A percentile compares a stretch with the other conserved stretches of the same genome.
These are phyloP conservation scores for Exephanes ischioxanthus DNA, from an alignment of 2,888 invertebrate genomes.

Conservation along the genomic window DNA sequence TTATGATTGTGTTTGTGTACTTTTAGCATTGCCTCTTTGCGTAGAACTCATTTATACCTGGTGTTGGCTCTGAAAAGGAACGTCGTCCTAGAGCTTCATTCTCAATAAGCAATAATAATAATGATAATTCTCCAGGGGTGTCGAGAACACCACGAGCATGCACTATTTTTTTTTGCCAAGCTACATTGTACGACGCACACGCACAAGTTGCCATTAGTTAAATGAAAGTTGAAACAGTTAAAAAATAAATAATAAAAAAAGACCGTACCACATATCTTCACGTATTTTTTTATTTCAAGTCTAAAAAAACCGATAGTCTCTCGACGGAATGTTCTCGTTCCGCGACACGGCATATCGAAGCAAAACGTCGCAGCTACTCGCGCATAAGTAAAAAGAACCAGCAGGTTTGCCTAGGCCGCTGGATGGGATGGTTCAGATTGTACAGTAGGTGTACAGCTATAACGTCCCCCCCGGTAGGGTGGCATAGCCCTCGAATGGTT, in stretches of 20 bases:
- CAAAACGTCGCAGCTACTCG: slow-evolving; percentile 26
- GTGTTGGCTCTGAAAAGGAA: too few relatives aligned
- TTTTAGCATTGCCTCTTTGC: too few relatives aligned
- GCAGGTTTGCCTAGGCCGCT: background rate
- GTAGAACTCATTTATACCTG: too few relatives aligned
- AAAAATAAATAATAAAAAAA: too few relatives aligned
- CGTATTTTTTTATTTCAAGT: background rate
- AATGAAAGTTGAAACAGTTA: background rate
- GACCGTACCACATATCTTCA: background rate
- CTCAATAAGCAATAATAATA: too few relatives aligned
- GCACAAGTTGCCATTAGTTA: background rate
- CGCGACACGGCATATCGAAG: slow-evolving; percentile 51
- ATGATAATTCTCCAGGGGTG: background rate
- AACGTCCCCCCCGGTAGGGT: too few relatives aligned
- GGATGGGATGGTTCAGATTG: slow-evolving; percentile 26
- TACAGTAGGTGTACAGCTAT: slow-evolving; percentile 34
- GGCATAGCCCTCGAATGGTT: too few relatives aligned
- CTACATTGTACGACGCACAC: background rate
- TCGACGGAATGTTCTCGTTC: slow-evolving; percentile 42
- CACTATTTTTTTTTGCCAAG: slow-evolving; percentile 16
- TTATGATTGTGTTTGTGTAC: too few relatives aligned
- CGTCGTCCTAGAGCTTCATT: too few relatives aligned
- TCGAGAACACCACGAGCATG: slow-evolving; percentile 12
- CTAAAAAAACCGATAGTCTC: slow-evolving; percentile 31
- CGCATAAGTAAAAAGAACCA: slow-evolving; percentile 43